Evolutionary conservation across 2,113 vertebrate genomes (phyloP).

Genomic region (Gavialis gangeticus): DNA sequence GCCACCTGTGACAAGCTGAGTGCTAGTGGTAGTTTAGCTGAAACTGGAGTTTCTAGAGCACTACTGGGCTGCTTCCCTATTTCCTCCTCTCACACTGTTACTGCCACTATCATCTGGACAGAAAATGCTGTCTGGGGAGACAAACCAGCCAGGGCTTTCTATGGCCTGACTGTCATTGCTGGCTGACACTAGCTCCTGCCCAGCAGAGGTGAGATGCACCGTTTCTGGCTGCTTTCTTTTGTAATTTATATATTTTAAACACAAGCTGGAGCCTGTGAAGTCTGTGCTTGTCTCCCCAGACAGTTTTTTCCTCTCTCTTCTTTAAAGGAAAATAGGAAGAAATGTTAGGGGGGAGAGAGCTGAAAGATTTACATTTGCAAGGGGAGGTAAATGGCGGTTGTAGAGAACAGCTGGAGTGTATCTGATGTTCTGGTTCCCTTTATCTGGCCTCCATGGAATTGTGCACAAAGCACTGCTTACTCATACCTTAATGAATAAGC

Average conservation of each 20-base stretch:
- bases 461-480: not conserved
- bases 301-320: not conserved
- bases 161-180: not conserved
- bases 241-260: not conserved
- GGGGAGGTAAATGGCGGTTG: not conserved
- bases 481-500: not conserved
- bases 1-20: not conserved
- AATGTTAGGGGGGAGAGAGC: not conserved
- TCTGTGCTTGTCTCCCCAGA: not conserved
- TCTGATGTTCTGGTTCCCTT: not conserved
- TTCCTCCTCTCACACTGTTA: not conserved
- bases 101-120: not conserved
- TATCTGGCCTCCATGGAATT: not conserved
- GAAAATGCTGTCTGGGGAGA: not conserved
- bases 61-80: not conserved
- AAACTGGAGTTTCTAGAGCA: not conserved
- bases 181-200: not conserved
- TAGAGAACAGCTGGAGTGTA: not conserved
- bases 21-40: not conserved
- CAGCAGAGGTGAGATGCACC: accelerated
- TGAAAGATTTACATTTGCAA: not conserved
- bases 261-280: not conserved
- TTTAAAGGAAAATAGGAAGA: not conserved
- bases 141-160: not conserved
- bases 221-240: not conserved